Conservation (phyloP, 2,888 invertebrate species). For the Cryptocephalus moraei region DNA sequence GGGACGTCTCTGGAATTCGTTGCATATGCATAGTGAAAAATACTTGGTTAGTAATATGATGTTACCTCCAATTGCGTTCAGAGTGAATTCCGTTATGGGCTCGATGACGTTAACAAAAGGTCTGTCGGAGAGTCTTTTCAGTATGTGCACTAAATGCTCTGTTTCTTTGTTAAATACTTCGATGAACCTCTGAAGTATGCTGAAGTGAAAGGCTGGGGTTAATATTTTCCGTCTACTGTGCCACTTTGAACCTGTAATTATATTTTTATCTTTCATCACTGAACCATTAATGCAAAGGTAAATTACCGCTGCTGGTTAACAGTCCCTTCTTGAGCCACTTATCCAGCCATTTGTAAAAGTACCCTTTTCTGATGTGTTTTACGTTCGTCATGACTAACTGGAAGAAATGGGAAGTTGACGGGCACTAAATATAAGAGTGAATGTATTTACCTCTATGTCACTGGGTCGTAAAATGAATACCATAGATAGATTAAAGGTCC, state of each 20-base stretch:
- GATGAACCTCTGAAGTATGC: conserved; percentile 15
- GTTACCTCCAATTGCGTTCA: conserved; percentile 15
- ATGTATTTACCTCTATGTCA: no score
- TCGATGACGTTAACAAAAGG: conserved; percentile 11
- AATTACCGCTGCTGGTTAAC: conserved; percentile 14
- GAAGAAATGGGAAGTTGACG: conserved; percentile 1
- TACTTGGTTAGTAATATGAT: not conserved
- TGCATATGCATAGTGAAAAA: not conserved
- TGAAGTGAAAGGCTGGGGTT: conserved; percentile 20
- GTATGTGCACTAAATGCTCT: conserved; percentile 8
- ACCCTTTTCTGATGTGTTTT: conserved; percentile 12
- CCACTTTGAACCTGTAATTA: conserved; percentile 15
- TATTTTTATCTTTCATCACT: not conserved
- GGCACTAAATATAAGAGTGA: no score
- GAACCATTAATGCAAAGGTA: no score
- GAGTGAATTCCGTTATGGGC: conserved; percentile 15
- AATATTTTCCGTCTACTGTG: conserved; percentile 15
- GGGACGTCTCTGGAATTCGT: conserved; percentile 6
- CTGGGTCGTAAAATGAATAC: conserved; percentile 8
- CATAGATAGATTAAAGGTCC: conserved; percentile 4
- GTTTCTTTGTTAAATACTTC: conserved; percentile 16
- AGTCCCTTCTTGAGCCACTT: conserved; percentile 17
- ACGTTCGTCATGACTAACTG: conserved; percentile 11
- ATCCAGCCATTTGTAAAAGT: conserved; percentile 10
- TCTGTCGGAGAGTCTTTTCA: conserved; percentile 6